Evolutionary conservation across 2,888 invertebrate genomes (phyloP).

Genomic region (Ochropacha duplaris): DNA sequence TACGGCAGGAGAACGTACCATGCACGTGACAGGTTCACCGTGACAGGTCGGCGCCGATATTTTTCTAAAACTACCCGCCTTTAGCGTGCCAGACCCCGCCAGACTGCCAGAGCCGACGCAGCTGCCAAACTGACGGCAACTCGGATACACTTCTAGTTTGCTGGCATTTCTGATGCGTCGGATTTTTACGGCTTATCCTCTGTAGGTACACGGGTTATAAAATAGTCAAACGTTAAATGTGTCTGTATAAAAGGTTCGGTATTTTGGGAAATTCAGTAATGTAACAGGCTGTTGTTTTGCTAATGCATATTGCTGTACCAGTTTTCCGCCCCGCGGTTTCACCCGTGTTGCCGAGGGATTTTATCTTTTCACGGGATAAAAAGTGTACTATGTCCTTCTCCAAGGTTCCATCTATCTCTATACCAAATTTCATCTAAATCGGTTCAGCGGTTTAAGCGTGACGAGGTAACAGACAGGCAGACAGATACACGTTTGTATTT

Average conservation of each 20-base stretch:
- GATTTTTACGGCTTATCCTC: slow-evolving; percentile 8
- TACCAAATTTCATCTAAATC: too few relatives aligned
- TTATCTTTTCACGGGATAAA: too few relatives aligned
- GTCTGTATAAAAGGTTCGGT: background rate
- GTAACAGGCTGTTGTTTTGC: background rate
- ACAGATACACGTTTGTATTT: too few relatives aligned
- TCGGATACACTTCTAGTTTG: slow-evolving; percentile 23
- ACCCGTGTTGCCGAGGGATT: too few relatives aligned
- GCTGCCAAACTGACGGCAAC: slow-evolving; percentile 37
- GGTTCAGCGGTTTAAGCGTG: too few relatives aligned
- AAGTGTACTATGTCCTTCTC: too few relatives aligned
- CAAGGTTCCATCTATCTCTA: too few relatives aligned
- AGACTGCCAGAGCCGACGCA: slow-evolving; percentile 14
- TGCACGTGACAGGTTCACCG: slow-evolving; percentile 52
- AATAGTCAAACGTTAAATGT: background rate
- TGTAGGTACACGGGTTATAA: background rate
- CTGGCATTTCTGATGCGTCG: slow-evolving; percentile 5
- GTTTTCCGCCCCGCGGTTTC: too few relatives aligned
- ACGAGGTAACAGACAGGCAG: too few relatives aligned
- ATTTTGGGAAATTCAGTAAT: background rate
- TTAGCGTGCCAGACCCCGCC: slow-evolving; percentile 9
- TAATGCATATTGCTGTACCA: background rate
- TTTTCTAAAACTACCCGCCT: slow-evolving; percentile 50
- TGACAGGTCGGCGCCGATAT: slow-evolving; percentile 43
- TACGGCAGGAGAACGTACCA: slow-evolving; percentile 42